Evolutionary conservation across 1,140 invertebrate genomes (phyloP).

Genomic region (Cotesia vestalis): DNA sequence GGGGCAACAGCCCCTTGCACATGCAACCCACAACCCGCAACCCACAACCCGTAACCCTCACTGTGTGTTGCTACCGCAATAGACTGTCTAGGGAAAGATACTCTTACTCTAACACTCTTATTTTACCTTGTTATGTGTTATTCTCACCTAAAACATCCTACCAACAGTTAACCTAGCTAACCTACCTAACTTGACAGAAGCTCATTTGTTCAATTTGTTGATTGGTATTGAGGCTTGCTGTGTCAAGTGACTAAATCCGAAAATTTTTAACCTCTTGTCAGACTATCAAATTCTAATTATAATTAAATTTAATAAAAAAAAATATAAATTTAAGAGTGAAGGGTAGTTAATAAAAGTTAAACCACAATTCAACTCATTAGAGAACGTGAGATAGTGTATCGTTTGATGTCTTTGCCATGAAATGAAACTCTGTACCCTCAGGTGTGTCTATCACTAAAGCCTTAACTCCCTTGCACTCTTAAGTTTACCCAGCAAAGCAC

Average conservation of each 20-base stretch:
- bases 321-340: constrained; percentile 60
- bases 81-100: not conserved
- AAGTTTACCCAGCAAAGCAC: constrained; percentile 9
- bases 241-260: no score
- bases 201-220: no score
- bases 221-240: no score
- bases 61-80: not conserved
- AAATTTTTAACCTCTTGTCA: no score
- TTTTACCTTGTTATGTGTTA: constrained; percentile 1
- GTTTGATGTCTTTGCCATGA: constrained; percentile 57
- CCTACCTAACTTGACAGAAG: no score
- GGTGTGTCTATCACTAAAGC: constrained; percentile 22
- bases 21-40: not conserved
- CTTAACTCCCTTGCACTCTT: constrained; percentile 24
- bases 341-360: constrained; percentile 43
- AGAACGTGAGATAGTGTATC: constrained; percentile 58
- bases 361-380: constrained; percentile 64
- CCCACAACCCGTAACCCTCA: not conserved
- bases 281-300: no score
- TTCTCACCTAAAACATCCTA: constrained; percentile 6
- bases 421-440: constrained; percentile 52
- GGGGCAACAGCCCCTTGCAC: constrained; percentile 62
- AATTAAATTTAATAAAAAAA: constrained; percentile 7
- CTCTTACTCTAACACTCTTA: not conserved
- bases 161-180: not conserved